Conservation (phyloP, 1,140 invertebrate genomes). For the Gryon sp. region DNA sequence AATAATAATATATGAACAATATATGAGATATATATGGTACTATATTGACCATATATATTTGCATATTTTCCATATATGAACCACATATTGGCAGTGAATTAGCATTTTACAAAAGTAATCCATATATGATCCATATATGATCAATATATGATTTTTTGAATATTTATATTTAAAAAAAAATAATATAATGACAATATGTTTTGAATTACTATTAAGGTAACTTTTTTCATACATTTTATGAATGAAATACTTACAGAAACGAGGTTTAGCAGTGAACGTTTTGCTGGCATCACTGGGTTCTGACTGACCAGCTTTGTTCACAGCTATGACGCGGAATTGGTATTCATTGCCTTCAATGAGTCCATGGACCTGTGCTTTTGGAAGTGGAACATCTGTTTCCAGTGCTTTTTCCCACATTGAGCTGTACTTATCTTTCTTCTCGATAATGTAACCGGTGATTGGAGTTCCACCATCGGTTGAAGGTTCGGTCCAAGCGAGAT, state of each 20-base stretch:
- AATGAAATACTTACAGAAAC: slow-evolving; percentile 83
- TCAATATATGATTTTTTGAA: no score
- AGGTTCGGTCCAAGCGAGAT: slow-evolving; percentile 91
- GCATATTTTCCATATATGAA: no score
- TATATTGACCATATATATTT: no score
- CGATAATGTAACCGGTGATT: slow-evolving; percentile 96
- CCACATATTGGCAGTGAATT: no score
- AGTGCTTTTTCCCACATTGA: slow-evolving; percentile 94
- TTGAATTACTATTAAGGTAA: neutral
- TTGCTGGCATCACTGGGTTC: slow-evolving; percentile 93
- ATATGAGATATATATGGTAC: no score
- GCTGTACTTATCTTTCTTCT: slow-evolving; percentile 98
- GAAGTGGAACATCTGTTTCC: slow-evolving; percentile 87
- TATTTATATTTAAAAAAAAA: slow-evolving; percentile 7
- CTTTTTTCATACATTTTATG: neutral
- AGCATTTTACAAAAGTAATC: no score
- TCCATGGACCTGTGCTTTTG: slow-evolving; percentile 88
- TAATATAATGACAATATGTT: neutral
- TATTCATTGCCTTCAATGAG: slow-evolving; percentile 98
- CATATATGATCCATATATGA: no score
- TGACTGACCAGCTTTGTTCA: slow-evolving; percentile 96
- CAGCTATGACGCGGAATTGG: slow-evolving; percentile 97
- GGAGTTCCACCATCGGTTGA: slow-evolving; percentile 93
- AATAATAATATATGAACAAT: no score
- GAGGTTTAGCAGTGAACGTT: slow-evolving; percentile 93